Evolutionary conservation across 1,140 invertebrate species (phyloP).

Genomic region (Oppia nitens): DNA sequence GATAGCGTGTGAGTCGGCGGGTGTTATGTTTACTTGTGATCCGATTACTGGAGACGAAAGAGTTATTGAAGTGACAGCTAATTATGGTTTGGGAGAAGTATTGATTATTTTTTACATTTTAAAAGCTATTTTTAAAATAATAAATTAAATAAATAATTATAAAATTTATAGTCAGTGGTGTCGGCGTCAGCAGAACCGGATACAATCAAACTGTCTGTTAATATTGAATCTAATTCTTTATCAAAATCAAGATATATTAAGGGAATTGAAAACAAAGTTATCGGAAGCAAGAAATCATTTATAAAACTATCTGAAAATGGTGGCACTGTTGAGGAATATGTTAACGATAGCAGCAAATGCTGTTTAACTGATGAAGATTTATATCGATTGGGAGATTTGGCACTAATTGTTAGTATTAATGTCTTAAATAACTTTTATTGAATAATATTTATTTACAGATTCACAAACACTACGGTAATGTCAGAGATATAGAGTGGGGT

Average conservation of each 20-base stretch:
- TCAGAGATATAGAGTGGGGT: slow-evolving; percentile 22
- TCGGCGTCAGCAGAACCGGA: slow-evolving; percentile 55
- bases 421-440: neutral
- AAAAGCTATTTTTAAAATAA: slow-evolving; percentile 15
- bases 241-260: neutral
- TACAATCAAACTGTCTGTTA: slow-evolving; percentile 37
- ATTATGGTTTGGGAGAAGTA: slow-evolving; percentile 63
- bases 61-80: slow-evolving; percentile 50
- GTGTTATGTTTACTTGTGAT: slow-evolving; percentile 61
- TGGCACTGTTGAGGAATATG: neutral
- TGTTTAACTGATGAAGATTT: slow-evolving; percentile 12
- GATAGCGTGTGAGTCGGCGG: slow-evolving; percentile 47
- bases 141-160: slow-evolving; percentile 33
- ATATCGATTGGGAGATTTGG: slow-evolving; percentile 2
- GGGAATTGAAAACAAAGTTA: neutral
- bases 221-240: slow-evolving; percentile 3
- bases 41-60: slow-evolving; percentile 47
- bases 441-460: slow-evolving; percentile 3
- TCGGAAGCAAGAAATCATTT: slow-evolving; percentile 6
- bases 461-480: slow-evolving; percentile 1
- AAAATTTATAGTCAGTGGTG: slow-evolving; percentile 36
- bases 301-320: neutral
- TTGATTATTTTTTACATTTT: neutral
- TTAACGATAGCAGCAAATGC: slow-evolving; percentile 1
- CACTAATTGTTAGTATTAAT: neutral